Evolutionary conservation across 1,140 invertebrate genomes (phyloP).

Genomic region (Trinorchestia longiramus): DNA sequence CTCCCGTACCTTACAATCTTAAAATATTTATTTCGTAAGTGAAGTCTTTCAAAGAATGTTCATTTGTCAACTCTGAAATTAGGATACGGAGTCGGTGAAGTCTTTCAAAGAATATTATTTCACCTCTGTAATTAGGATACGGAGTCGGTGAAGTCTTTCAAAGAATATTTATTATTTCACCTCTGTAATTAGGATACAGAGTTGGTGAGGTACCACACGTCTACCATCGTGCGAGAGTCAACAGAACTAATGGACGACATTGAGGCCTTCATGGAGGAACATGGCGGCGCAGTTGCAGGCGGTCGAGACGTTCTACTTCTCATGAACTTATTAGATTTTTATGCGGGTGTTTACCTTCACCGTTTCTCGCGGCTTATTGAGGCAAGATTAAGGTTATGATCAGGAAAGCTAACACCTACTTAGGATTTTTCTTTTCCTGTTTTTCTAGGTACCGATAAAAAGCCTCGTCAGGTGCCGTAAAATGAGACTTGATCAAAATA

Average conservation of each 20-base stretch:
- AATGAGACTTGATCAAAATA: too few relatives aligned
- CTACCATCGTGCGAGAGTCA: not conserved
- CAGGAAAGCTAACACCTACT: not conserved
- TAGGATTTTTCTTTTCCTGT: too few relatives aligned
- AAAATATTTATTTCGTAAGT: too few relatives aligned
- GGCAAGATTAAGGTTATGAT: not conserved
- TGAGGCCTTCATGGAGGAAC: not conserved
- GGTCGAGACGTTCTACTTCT: not conserved
- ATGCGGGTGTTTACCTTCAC: constrained; percentile 18
- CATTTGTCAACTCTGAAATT: too few relatives aligned
- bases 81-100: too few relatives aligned
- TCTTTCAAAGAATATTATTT: too few relatives aligned
- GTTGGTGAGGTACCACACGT: not conserved
- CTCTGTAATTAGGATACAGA: not conserved
- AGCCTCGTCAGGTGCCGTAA: too few relatives aligned
- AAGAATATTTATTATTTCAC: not conserved
- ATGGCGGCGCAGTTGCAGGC: not conserved
- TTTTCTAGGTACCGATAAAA: too few relatives aligned
- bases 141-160: too few relatives aligned
- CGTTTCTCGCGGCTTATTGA: constrained; percentile 34
- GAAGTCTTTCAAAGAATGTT: too few relatives aligned
- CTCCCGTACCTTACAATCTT: too few relatives aligned
- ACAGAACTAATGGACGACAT: not conserved
- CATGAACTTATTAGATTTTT: constrained; percentile 34
- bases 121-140: too few relatives aligned